Evolutionary conservation across 2,113 vertebrate genomes (phyloP), one percentile per base, ranked within the genome.

Genomic region (Mormyrus lacerda): DNA sequence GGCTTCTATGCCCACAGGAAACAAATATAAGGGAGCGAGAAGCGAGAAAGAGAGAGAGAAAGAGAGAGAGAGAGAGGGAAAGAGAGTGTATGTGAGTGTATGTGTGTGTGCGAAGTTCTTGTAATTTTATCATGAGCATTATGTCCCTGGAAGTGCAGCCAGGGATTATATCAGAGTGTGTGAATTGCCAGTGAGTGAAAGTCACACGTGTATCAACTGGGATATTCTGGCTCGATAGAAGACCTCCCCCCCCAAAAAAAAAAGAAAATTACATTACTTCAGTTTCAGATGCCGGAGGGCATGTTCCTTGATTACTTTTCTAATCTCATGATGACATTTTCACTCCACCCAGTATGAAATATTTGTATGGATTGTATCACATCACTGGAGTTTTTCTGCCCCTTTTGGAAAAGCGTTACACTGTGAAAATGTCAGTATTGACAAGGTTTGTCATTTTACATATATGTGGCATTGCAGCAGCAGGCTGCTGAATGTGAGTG

Each of bases 1-100:
- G 94, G 93, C 88, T 90, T 89, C 86, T 90, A 91, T 91, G 88
- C 93, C 91, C 92, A 93, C 88, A 94, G 92, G 93, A 94, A 94
- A 94, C 89, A 87, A 91, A 90, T 85, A 89, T 90, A 91, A 94
- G 91, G 73, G 82, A 92, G 91, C 19, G 31, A 93, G 89, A 93
- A 89, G 91, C 90, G 91, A 92, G 90, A 73, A 92, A 88, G 91
- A 91, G 91, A 92, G 90, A 73, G 91, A 93, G 91, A 76, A 82
- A 91, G 91, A 35, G n/a, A 93, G 89, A 1, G 27, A 50, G 35
- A 31, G 17, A 55, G 88, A 39, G 31, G 5, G 50, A 39, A 35
- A 91, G 93, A 92, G 79, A 91, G 27, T 13, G 27, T 69, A 92
- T 89, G 91, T n/a, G 44, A 21, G 55, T 91, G 92, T 91, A 61